These are phyloP conservation scores for Lathamus discolor DNA, from an alignment of 2,113 vertebrate species.

Conservation along the genomic window DNA sequence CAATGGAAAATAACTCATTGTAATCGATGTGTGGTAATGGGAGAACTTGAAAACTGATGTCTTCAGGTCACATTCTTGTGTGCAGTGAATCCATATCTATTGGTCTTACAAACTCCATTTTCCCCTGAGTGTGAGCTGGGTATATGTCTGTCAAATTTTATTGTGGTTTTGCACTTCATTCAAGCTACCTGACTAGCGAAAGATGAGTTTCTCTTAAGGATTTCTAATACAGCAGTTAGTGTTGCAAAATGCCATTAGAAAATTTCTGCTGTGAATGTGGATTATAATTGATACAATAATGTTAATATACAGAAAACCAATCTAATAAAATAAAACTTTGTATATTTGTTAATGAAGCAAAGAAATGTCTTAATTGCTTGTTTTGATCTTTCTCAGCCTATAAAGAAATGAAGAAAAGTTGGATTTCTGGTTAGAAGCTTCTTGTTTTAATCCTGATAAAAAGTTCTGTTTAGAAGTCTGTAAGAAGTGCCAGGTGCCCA, in stretches of 20 bases:
- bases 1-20: not conserved
- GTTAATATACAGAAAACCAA: constrained; percentile 40
- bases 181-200: constrained; percentile 7
- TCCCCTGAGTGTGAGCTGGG: not conserved
- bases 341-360: constrained; percentile 59
- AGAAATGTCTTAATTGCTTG: constrained; percentile 46
- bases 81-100: constrained; percentile 32
- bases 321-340: constrained; percentile 60
- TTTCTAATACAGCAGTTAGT: constrained; percentile 16
- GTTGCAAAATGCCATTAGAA: constrained; percentile 11
- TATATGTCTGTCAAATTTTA: constrained; percentile 25
- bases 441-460: not conserved
- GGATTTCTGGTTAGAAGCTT: not conserved
- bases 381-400: not conserved
- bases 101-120: not conserved
- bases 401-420: not conserved
- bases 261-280: constrained; percentile 47
- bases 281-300: constrained; percentile 16
- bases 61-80: not conserved
- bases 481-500: not conserved
- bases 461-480: not conserved
- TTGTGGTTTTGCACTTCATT: constrained; percentile 62
- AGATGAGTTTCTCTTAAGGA: not conserved
- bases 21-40: constrained; percentile 13
- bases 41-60: constrained; percentile 40